These are phyloP conservation scores for Lithophane ornitopus DNA, from an alignment of 2,888 invertebrate genomes.

Conservation along the genomic window DNA sequence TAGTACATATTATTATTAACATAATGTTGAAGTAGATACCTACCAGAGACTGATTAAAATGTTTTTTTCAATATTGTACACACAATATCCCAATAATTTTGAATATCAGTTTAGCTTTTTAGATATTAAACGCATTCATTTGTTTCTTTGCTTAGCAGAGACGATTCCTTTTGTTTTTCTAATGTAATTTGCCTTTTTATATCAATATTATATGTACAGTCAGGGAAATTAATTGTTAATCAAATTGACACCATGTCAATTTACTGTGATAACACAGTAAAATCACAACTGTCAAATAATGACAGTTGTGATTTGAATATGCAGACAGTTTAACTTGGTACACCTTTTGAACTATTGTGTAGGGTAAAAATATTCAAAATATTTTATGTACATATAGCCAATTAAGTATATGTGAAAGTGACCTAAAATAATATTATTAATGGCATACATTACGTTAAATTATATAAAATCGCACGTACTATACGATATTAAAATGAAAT, in stretches of 20 bases:
- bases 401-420: neutral
- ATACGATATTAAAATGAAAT: conserved; percentile 26
- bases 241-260: no score
- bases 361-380: no score
- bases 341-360: neutral
- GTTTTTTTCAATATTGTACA: neutral
- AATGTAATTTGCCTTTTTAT: no score
- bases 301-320: neutral
- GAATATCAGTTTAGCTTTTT: neutral
- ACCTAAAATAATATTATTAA: neutral
- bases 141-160: neutral
- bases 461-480: neutral
- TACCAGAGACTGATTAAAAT: neutral
- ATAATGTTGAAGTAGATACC: neutral
- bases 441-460: conserved; percentile 1
- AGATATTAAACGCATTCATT: neutral
- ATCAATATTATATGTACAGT: neutral
- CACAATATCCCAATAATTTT: neutral
- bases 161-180: no score
- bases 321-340: neutral
- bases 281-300: neutral
- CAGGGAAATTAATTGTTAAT: neutral
- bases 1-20: neutral
- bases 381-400: no score
- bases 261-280: no score